Base-by-base conservation (phyloP, 2,888 invertebrate species). In the Lamellibrachia columna region DNA sequence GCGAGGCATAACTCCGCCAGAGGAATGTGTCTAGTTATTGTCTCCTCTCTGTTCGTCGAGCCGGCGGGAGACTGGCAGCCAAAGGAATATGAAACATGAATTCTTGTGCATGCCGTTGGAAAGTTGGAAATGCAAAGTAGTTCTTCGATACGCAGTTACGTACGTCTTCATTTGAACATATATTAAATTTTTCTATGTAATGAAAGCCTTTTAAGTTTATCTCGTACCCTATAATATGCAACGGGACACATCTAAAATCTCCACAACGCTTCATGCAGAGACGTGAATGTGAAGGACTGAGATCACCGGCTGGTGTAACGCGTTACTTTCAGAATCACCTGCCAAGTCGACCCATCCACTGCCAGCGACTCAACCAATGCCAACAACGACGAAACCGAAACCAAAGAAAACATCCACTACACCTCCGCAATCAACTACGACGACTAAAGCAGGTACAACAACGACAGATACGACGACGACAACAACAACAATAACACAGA, bases 401-500 rank as follows among this genome's bases (percentile, higher is more conserved):
- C 75, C 90, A 53, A 52, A 90, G 40, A 7, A 52, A 0, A 90
- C 92, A 92, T 22, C 92, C 40, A 52, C 92, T 90, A 7, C 90
- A 92, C 15, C 92, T 15, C 52, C 52, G 3, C 22, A 40, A 90
- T 52, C 52, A 90, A 52, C 53, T 52, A 52, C 92, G 90, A 7
- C 90, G 90, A 52, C 90, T 52, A 22, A 6, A 90, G 7, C 90
- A 92, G 52, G 53, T 22, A 90, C 90, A 90, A 7, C 90, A 75
- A 52, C 90, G 90, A 3, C 53, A 90, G 1, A 90, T 52, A 90
- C 92, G 90, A n/a, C 90, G 9, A 90, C 92, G 52, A 90, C n/a
- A 90, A 9, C 92, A 92, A n/a, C 53, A n/a, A 22, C 92, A 92
- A n/a, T 22, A n/a, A 40, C 92, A 90, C 90, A 90, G 60, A 52